These are phyloP conservation scores for Heliopora coerulea DNA, from an alignment of 92 coral and sea anemone genomes.

Conservation along the genomic window DNA sequence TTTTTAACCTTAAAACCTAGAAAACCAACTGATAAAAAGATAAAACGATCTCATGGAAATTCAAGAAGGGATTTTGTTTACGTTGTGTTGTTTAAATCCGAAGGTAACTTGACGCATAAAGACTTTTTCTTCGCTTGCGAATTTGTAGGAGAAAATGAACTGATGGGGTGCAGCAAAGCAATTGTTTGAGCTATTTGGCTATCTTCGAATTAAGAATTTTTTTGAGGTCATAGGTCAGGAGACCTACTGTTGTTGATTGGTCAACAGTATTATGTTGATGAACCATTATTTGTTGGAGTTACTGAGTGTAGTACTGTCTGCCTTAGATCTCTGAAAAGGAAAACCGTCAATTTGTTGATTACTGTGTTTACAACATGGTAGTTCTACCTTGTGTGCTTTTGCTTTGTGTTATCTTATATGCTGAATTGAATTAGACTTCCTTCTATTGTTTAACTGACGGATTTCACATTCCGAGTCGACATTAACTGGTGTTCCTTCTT, in stretches of 20 bases:
- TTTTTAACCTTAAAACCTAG: background rate
- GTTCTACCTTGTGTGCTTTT: background rate
- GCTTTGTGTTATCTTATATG: background rate
- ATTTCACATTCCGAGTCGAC: background rate
- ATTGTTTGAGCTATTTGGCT: background rate
- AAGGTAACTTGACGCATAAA: too few relatives aligned
- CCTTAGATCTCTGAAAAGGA: constrained; percentile 1
- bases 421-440: background rate
- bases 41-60: background rate
- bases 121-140: too few relatives aligned
- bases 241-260: constrained; percentile 20
- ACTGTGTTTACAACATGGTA: background rate
- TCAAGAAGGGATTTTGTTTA: background rate
- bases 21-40: background rate
- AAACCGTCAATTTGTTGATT: background rate
- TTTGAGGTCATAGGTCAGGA: constrained; percentile 37
- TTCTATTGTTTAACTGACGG: background rate
- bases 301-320: constrained; percentile 11
- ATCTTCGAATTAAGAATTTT: background rate
- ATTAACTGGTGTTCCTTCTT: background rate
- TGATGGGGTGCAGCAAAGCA: background rate
- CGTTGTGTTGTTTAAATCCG: background rate
- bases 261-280: constrained; percentile 17
- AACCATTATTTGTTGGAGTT: constrained; percentile 24
- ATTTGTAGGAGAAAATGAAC: too few relatives aligned